These are phyloP conservation scores for Neodontobutis hainanensis DNA, from an alignment of 2,113 vertebrate species.

Conservation along the genomic window DNA sequence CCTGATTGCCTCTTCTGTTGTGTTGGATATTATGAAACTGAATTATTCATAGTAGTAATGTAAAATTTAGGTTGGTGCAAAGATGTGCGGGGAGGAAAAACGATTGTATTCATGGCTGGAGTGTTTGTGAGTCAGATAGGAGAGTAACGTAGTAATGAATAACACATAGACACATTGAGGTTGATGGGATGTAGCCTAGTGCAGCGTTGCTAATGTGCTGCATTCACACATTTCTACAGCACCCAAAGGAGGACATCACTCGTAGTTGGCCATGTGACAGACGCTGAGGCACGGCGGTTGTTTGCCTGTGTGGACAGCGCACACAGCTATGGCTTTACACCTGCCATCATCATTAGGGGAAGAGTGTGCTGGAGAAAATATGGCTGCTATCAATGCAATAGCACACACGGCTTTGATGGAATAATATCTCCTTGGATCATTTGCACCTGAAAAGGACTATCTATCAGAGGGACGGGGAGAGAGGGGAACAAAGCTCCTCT, in stretches of 20 bases:
- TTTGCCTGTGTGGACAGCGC: conserved; percentile 1
- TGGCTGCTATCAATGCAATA: conserved; percentile 22
- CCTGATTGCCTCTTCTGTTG: conserved; percentile 34
- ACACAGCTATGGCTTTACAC: background rate
- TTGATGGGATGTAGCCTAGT: conserved; percentile 41
- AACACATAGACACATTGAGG: conserved; percentile 54
- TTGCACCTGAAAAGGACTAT: conserved; percentile 66
- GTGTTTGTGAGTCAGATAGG: conserved; percentile 35
- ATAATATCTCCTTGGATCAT: conserved; percentile 63
- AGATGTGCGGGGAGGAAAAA: conserved; percentile 19
- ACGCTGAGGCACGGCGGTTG: conserved; percentile 12
- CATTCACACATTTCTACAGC: conserved; percentile 61
- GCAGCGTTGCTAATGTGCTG: conserved; percentile 30
- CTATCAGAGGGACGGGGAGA: conserved; percentile 46
- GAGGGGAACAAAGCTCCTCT: conserved; percentile 41
- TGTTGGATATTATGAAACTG: conserved; percentile 6
- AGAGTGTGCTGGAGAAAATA: background rate
- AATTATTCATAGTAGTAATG: conserved; percentile 33
- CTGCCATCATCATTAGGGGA: conserved; percentile 6
- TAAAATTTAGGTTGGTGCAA: conserved; percentile 17
- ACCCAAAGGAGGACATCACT: conserved; percentile 27
- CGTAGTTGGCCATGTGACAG: conserved; percentile 24
- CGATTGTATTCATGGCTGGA: conserved; percentile 32
- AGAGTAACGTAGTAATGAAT: conserved; percentile 30
- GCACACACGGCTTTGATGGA: conserved; percentile 61